These are phyloP conservation scores for Drosophila pandora DNA, from an alignment of 1,140 invertebrate species.

Conservation along the genomic window DNA sequence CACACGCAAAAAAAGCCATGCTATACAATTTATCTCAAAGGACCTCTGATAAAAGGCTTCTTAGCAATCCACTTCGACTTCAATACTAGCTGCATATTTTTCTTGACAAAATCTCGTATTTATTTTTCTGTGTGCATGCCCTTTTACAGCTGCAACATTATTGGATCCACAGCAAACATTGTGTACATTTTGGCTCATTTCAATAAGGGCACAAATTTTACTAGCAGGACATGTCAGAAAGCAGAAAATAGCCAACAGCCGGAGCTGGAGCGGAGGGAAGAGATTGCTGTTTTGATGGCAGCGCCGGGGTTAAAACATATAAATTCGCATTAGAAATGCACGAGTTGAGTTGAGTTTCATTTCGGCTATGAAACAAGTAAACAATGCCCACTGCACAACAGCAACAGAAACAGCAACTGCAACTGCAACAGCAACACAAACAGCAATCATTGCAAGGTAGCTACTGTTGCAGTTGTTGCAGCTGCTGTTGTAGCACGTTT, in stretches of 20 bases:
- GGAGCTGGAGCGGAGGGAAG: constrained; percentile 1
- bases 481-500: constrained; percentile 56
- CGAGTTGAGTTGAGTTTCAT: constrained; percentile 82
- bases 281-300: constrained; percentile 38
- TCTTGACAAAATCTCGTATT: background rate
- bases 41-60: background rate
- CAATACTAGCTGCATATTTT: background rate
- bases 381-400: constrained; percentile 68
- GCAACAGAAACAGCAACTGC: constrained; percentile 17
- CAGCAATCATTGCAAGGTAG: constrained; percentile 42
- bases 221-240: constrained; percentile 64
- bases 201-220: constrained; percentile 75
- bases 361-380: constrained; percentile 72
- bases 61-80: too few relatives aligned
- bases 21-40: background rate
- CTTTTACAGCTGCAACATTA: constrained; percentile 38
- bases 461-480: constrained; percentile 13
- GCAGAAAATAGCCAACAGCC: constrained; percentile 12
- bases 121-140: constrained; percentile 8
- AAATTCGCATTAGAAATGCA: constrained; percentile 83
- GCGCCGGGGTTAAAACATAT: constrained; percentile 64
- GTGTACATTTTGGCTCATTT: constrained; percentile 76
- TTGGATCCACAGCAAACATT: constrained; percentile 57
- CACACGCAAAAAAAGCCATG: constrained; percentile 4
- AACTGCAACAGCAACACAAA: constrained; percentile 1